Percentiles rank a stretch among this genome's conserved stretches.
Evolutionary conservation across 2,797 vertebrate species (phyloP).

Genomic region (Crocodylus rhombifer): DNA sequence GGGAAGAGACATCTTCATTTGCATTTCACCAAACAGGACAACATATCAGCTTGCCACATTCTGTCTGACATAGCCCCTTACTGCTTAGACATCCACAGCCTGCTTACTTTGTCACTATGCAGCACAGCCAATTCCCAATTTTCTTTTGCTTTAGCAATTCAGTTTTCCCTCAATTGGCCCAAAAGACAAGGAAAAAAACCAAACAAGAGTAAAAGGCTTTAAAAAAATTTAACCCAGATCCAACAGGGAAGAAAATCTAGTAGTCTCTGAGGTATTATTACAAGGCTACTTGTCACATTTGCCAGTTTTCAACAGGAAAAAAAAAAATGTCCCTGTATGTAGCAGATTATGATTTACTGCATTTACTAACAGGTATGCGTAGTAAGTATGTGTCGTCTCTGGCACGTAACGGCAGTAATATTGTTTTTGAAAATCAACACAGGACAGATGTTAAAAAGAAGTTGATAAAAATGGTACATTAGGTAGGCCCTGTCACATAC

Average conservation of each 20-base stretch:
- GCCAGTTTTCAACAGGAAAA: neutral
- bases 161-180: neutral
- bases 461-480: neutral
- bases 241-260: neutral
- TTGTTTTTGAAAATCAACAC: too few relatives aligned
- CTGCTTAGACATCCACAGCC: fast-evolving
- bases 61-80: fast-evolving
- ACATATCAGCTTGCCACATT: fast-evolving
- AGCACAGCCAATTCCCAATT: neutral
- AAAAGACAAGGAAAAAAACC: neutral
- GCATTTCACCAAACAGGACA: neutral
- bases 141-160: fast-evolving
- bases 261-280: neutral
- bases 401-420: too few relatives aligned
- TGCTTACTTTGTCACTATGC: neutral
- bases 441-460: too few relatives aligned
- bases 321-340: too few relatives aligned
- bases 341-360: too few relatives aligned
- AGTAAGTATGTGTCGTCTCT: too few relatives aligned
- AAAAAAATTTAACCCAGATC: neutral
- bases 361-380: too few relatives aligned
- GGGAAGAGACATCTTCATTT: fast-evolving
- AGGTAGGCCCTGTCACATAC: too few relatives aligned
- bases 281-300: neutral
- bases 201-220: too few relatives aligned